Evolutionary conservation across 2,888 invertebrate genomes (phyloP), one percentile per base, ranked within the genome.

Genomic region (Cryptus armator): DNA sequence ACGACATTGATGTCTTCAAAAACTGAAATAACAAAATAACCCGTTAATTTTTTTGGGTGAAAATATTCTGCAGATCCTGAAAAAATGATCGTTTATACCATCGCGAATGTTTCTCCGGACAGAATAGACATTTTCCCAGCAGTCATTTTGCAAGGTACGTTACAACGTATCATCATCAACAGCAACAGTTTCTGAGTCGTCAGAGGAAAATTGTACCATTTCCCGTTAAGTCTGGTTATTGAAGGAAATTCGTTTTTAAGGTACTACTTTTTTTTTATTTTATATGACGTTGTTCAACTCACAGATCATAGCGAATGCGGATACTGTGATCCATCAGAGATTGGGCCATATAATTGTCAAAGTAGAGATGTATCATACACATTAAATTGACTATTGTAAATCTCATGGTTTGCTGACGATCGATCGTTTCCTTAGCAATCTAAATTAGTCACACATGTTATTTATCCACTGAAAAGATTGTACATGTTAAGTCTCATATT

Each of bases 1-100:
- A 78, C 32, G 77, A 78, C 7, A 46, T 56, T 1, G 77, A 78
- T 46, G 77, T 32, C 48, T 68, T 67, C n/a, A 78, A 46, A 12
- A 78, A 32, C 77, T 78, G 10, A 29, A 37, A 29, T 44, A 12
- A 12, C 16, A 56, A 12, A 56, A 56, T 10, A 12, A 37, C 12
- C 14, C 9, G 0, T 37, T 37, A 37, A 37, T 37, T 6, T 37
- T 37, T 37, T 37, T 5, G 6, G 9, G 7, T 37, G 6, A 5
- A 7, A 37, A 37, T 37, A 37, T 37, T 37, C 0, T 7, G 1
- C 37, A 37, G 9, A 37, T 9, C 37, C 37, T 7, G 37, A 37
- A n/a, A 24, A 51, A 16, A 51, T 16, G 12, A 46, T 74, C 32
- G 32, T 46, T 79, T 14, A 37, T 37, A 81, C 80, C 67, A 19